These are phyloP conservation scores for Solenopsis fugax DNA, from an alignment of 1,140 invertebrate species.

Conservation along the genomic window DNA sequence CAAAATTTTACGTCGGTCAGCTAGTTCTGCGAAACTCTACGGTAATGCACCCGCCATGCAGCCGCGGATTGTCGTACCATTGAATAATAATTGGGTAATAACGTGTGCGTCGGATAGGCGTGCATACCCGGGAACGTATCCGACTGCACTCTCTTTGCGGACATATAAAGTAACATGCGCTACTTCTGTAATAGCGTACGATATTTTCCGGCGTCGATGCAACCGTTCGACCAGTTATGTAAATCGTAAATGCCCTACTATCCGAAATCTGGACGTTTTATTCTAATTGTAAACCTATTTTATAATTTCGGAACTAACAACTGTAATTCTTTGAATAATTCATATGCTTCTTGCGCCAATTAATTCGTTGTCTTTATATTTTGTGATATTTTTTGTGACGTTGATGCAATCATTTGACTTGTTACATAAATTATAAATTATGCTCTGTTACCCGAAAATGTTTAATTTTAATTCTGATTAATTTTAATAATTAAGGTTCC, in stretches of 20 bases:
- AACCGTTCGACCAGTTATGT: not conserved
- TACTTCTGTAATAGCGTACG: not conserved
- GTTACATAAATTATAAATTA: too few relatives aligned
- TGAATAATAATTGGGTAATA: conserved; percentile 73
- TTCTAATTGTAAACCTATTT: not conserved
- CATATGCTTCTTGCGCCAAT: too few relatives aligned
- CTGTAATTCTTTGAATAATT: too few relatives aligned
- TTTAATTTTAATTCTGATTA: too few relatives aligned
- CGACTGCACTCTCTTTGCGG: conserved; percentile 13
- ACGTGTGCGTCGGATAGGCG: conserved; percentile 1
- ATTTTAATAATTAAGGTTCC: too few relatives aligned
- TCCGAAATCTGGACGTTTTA: not conserved
- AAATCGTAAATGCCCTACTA: not conserved
- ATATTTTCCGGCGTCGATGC: not conserved
- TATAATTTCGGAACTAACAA: too few relatives aligned
- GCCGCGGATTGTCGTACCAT: conserved; percentile 30
- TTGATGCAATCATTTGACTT: too few relatives aligned
- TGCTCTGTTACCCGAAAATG: too few relatives aligned
- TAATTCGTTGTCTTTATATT: too few relatives aligned
- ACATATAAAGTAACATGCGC: conserved; percentile 48
- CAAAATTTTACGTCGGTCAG: conserved; percentile 54
- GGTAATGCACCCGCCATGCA: conserved; percentile 33
- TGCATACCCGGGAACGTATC: not conserved
- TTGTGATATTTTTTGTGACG: too few relatives aligned
- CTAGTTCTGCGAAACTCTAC: conserved; percentile 4